Evolutionary conservation across 2,797 vertebrate species (phyloP).

Genomic region (Smutsia temminckii): DNA sequence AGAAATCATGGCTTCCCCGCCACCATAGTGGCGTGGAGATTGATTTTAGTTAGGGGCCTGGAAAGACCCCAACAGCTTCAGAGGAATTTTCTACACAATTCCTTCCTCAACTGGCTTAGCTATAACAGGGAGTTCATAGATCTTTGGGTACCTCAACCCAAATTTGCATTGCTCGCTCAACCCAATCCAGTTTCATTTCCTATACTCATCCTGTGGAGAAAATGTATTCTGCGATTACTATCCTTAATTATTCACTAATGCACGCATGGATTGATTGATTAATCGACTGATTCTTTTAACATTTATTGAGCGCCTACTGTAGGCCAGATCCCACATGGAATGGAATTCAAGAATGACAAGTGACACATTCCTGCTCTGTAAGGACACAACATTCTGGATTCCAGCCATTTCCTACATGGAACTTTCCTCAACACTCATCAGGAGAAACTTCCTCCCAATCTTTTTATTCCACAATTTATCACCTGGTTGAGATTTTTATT

Average conservation of each 20-base stretch:
- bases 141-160: neutral
- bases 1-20: neutral
- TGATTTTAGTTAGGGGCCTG: neutral
- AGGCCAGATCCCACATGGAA: neutral
- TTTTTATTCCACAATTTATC: neutral
- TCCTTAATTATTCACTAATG: neutral
- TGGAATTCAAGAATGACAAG: neutral
- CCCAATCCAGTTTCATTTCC: neutral
- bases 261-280: fast-evolving
- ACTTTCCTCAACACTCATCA: neutral
- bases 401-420: neutral
- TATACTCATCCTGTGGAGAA: neutral
- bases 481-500: neutral
- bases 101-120: neutral
- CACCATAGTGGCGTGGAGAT: neutral
- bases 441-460: neutral
- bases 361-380: neutral
- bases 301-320: neutral
- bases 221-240: neutral
- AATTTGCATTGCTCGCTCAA: neutral
- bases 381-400: neutral
- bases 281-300: neutral
- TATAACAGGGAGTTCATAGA: neutral
- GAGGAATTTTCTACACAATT: neutral
- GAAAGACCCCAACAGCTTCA: neutral